Conservation (phyloP, 2,797 vertebrate genomes). For the Lagodon rhomboides region DNA sequence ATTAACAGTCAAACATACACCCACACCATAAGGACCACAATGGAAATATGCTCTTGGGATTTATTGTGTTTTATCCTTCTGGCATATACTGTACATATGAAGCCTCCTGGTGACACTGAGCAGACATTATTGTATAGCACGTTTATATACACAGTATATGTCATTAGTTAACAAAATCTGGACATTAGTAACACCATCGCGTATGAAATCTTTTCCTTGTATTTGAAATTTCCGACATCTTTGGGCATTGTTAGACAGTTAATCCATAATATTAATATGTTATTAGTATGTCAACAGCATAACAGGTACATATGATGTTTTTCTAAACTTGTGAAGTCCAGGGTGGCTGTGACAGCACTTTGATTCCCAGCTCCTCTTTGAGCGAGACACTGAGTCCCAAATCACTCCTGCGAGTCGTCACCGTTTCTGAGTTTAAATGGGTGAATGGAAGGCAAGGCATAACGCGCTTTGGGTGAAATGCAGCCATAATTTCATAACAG, state of each 20-base stretch:
- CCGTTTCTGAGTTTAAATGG: background rate
- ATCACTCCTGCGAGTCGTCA: background rate
- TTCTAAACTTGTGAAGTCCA: background rate
- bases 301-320: background rate
- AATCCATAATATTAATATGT: background rate
- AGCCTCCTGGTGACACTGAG: too few species aligned
- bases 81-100: too few species aligned
- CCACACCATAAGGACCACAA: too few species aligned
- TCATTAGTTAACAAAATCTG: too few species aligned
- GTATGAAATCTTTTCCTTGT: background rate
- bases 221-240: background rate
- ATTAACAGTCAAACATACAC: too few species aligned
- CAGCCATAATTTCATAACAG: too few species aligned
- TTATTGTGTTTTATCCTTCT: too few species aligned
- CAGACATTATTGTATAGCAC: too few species aligned
- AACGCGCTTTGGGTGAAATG: background rate
- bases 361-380: background rate
- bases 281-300: background rate
- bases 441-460: background rate
- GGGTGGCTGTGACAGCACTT: background rate
- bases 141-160: too few species aligned
- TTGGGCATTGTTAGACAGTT: background rate
- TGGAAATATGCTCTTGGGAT: too few species aligned
- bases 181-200: too few species aligned
- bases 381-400: background rate